These are phyloP conservation scores for Malurus alboscapulatus DNA, from an alignment of 2,113 vertebrate species.

Conservation along the genomic window DNA sequence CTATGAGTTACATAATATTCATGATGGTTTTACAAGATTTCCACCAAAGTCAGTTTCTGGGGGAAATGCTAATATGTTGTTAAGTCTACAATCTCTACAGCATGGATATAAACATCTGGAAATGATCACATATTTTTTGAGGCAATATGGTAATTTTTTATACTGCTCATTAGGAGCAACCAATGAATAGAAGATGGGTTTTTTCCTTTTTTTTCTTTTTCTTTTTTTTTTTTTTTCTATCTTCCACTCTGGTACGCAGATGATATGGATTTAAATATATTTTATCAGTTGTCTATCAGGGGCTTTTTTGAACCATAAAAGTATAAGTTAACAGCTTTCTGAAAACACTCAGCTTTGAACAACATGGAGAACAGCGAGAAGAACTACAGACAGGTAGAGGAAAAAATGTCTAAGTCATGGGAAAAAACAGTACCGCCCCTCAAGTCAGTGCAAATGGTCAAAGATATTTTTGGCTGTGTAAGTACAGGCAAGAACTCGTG, in stretches of 20 bases:
- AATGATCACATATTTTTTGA: not conserved
- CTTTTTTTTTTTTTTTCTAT: not conserved
- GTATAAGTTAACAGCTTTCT: not conserved
- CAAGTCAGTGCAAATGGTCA: not conserved
- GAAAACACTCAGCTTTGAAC: not conserved
- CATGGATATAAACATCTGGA: not conserved
- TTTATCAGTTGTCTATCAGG: not conserved
- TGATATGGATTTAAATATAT: not conserved
- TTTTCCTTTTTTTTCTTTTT: too few relatives aligned
- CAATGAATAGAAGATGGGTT: not conserved
- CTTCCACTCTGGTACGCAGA: not conserved
- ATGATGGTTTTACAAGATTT: not conserved
- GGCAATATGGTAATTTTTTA: not conserved
- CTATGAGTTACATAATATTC: not conserved
- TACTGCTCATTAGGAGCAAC: not conserved
- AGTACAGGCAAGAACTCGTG: not conserved
- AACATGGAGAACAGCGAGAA: not conserved
- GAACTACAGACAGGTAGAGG: not conserved
- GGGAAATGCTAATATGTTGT: not conserved
- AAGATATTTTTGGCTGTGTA: not conserved
- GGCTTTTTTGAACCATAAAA: not conserved
- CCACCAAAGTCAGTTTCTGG: not conserved
- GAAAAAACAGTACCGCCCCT: not conserved
- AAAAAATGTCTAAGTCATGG: rapidly evolving
- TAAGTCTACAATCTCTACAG: not conserved